Evolutionary conservation across 1,140 invertebrate species (phyloP).

Genomic region (Tetragonula clypearis): DNA sequence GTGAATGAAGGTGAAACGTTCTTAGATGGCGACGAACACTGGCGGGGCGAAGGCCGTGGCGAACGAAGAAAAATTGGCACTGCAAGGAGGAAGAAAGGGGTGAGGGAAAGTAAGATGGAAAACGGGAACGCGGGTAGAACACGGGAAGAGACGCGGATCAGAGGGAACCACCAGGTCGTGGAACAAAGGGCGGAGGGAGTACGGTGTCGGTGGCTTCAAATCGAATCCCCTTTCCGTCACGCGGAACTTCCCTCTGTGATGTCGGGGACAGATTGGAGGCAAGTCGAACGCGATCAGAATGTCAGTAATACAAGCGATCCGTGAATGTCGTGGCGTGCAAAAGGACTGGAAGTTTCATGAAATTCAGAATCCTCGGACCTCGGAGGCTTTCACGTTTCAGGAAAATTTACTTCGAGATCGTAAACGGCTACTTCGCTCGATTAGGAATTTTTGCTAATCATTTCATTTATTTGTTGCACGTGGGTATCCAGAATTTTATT

Average conservation of each 20-base stretch:
- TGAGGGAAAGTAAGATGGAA: no score
- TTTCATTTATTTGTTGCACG: neutral
- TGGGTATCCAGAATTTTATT: no score
- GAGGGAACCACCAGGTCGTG: neutral
- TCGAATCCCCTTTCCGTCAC: slow-evolving; percentile 37
- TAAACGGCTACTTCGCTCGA: neutral
- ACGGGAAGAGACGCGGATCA: neutral
- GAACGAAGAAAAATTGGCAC: neutral
- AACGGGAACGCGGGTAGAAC: neutral
- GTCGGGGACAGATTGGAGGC: slow-evolving; percentile 27
- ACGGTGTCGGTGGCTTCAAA: slow-evolving; percentile 24
- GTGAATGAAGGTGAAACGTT: no score
- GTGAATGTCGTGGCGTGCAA: neutral
- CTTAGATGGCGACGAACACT: no score
- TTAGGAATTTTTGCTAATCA: neutral
- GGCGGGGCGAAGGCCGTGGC: no score
- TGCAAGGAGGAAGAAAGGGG: neutral
- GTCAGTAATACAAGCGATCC: slow-evolving; percentile 32
- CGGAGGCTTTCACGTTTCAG: no score
- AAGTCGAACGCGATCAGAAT: slow-evolving; percentile 26
- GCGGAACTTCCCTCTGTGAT: neutral
- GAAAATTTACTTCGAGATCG: neutral
- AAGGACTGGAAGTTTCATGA: slow-evolving; percentile 1
- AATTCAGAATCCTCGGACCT: neutral
- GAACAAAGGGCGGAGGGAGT: neutral